Base-by-base conservation (phyloP, 1,140 invertebrate species). In the Ooceraea biroi region DNA sequence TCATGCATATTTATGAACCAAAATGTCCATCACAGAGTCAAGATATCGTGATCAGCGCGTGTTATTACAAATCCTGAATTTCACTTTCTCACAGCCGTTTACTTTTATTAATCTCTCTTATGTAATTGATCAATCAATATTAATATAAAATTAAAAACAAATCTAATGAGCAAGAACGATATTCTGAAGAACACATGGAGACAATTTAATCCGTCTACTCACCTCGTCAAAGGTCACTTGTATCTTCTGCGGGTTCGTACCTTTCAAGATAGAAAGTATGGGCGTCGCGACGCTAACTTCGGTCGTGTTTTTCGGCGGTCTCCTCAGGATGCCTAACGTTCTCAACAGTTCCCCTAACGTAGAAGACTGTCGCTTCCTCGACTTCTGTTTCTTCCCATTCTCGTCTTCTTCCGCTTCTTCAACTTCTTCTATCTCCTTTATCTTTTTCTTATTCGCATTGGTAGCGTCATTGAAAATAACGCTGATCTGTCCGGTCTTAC, bases 321-420 rank as follows among this genome's bases (percentile, higher is more conserved):
- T 91, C 8, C 61, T 87, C 0, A 85, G 14, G 0, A 88, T 36
- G 1, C 83, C 83, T 8, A 92, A 50, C 22, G 46, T 73, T 10
- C 84, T 85, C 12, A 92, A 27, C 0, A 92, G 46, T 19, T 90
- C 85, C 0, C 78, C 58, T 0, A 92, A 11, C 25, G 63, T 14
- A 0, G 71, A 36, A 10, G 77, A 27, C 0, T 48, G 36, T 22
- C 48, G 63, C n/a, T 52, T 76, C 11, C n/a, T 61, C 3, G 63
- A 58, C 0, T 65, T 58, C 0, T 82, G 71, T 14, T 76, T 77
- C 12, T 77, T 85, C 17, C 80, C 22, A 4, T 10, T 36, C 1
- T 86, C 87, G 0, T 82, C 58, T n/a, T 69, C 41, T 25, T 77
- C 25, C 36, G 85, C 82, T 85, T 10, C 8, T 19, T 10, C 50